Evolutionary conservation across 2,888 invertebrate genomes (phyloP), one percentile per base, ranked within the genome.

Genomic region (Coenonympha arcania): DNA sequence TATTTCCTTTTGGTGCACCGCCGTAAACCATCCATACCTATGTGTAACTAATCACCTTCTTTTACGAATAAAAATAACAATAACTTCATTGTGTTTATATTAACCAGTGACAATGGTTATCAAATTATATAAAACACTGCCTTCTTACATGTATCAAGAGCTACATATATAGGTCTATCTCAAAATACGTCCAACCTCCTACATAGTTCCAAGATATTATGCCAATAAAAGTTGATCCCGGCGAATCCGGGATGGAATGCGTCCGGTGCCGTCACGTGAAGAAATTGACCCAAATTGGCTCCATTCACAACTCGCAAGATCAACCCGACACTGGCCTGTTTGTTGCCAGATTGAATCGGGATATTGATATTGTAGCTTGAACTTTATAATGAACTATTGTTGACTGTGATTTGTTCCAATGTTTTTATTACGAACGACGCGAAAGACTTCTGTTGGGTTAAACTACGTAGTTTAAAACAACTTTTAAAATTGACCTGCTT

Each of bases 201-300:
- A 15, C 8, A 31, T 2, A 31, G 31, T 15, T 45, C 47, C 44
- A 52, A 52, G 52, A 52, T 49, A 53, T 52, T 52, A 48, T 55
- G 54, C 57, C 59, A 60, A 64, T 61, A 63, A 63, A 63, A 63
- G 59, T 64, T 62, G 57, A 60, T 59, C 55, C 64, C 50, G 34
- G 40, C 50, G 53, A 60, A 63, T 61, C 60, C 60, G 54, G 52
- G 55, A n/a, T 48, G 44, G 49, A 50, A 59, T 52, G 50, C 45
- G 54, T 55, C 48, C 50, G 44, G 54, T 44, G 51, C 48, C 52
- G 40, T 49, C 50, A 53, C 33, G 53, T 50, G 24, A 57, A 55
- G 59, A 59, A 59, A 61, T 59, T 59, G 58, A 59, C 57, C 63
- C 49, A 55, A 59, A 61, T 61, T 59, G 58, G 54, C 41, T 54